Base-by-base conservation (phyloP, 2,888 invertebrate species). In the Carterocephalus palaemon region DNA sequence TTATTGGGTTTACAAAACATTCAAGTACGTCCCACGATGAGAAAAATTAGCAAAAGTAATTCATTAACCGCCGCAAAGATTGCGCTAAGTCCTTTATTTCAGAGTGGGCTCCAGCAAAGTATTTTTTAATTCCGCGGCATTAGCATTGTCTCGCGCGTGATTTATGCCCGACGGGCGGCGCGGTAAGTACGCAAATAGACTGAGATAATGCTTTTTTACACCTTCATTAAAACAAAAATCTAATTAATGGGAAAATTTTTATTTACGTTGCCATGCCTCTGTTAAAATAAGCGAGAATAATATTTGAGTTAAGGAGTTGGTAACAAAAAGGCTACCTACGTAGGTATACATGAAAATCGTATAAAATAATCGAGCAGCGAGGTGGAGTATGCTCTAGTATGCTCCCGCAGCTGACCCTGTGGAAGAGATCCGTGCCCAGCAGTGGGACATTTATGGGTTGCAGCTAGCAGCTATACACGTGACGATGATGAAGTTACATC, bases 61-160 rank as follows among this genome's bases (percentile, higher is more conserved):
- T 85, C 79, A 84, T 85, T 84, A 83, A 84, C 80, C 75, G 68
- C 67, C 67, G 63, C 78, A 64, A 81, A 84, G 84, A 81, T 81
- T 75, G 72, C 63, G 75, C 66, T 70, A 77, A 82, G 83, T 77
- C 83, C 70, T 73, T 78, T 76, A 81, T 78, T 81, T 80, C 76
- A 70, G 69, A 68, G 70, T 64, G 67, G 67, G 72, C 72, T 68
- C 59, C 54, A 28, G 60, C 59, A 64, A 70, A 81, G 81, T 73
- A 84, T 80, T 85, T 85, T 85, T 85, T 85, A 85, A 85, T 83
- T 82, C 84, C 70, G 57, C 63, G 48, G 81, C 77, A 78, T 85
- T 84, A 77, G 73, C 78, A 78, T 81, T 83, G 86, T 84, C 82
- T 75, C 59, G 49, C 43, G 52, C 49, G 56, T 67, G 85, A 85